Conservation (phyloP, 1,140 invertebrate species). For the Listronotus bonariensis region DNA sequence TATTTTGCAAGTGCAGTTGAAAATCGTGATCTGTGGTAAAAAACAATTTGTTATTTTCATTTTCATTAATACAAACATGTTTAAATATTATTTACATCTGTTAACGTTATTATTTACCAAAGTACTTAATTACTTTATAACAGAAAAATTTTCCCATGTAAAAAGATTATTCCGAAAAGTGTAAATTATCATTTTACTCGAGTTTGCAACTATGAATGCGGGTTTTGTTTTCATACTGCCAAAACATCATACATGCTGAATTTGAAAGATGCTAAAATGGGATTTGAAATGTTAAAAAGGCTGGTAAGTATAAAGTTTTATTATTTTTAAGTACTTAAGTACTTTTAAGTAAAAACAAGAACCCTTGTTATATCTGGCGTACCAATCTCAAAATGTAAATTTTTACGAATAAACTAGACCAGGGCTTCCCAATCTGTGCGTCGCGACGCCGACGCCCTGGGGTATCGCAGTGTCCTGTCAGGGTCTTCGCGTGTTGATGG, state of each 20-base stretch:
- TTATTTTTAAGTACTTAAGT: neutral
- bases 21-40: neutral
- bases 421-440: too few relatives aligned
- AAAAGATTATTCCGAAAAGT: slow-evolving; percentile 50
- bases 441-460: too few relatives aligned
- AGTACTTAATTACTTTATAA: neutral
- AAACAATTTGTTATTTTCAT: neutral
- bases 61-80: neutral
- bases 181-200: slow-evolving; percentile 59
- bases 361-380: too few relatives aligned
- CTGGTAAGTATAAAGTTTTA: slow-evolving; percentile 45
- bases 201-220: slow-evolving; percentile 57
- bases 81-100: neutral
- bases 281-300: slow-evolving; percentile 51
- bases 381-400: too few relatives aligned
- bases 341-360: too few relatives aligned
- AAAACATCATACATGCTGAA: slow-evolving; percentile 56
- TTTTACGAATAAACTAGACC: too few relatives aligned
- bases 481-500: too few relatives aligned
- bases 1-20: neutral
- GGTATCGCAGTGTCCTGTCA: too few relatives aligned
- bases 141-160: neutral
- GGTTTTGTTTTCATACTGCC: slow-evolving; percentile 59
- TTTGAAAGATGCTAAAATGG: slow-evolving; percentile 54
- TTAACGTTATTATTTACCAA: neutral